These are phyloP conservation scores for Tauraco hartlaubi DNA, from an alignment of 2,797 vertebrate species.

Conservation along the genomic window DNA sequence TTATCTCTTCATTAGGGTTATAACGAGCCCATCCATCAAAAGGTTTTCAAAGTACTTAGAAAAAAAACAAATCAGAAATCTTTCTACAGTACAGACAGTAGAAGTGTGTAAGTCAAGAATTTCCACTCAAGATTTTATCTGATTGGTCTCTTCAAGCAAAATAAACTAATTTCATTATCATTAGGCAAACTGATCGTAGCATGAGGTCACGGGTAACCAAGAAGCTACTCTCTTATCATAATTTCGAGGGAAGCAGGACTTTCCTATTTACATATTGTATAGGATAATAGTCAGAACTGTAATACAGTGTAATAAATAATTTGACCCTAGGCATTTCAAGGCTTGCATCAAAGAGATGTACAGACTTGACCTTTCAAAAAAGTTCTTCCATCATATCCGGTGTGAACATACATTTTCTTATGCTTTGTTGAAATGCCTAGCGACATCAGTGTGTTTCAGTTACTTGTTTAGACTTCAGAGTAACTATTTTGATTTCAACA, in stretches of 20 bases:
- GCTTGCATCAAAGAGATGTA: not conserved
- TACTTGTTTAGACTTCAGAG: not conserved
- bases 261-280: constrained; percentile 29
- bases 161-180: not conserved
- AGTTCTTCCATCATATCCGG: not conserved
- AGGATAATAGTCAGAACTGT: not conserved
- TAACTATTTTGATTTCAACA: not conserved
- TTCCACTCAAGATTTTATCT: not conserved
- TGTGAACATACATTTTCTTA: not conserved
- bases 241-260: constrained; percentile 18
- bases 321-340: not conserved
- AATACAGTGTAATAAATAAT: not conserved
- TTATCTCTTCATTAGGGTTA: not conserved
- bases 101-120: not conserved
- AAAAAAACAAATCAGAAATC: not conserved
- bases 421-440: not conserved
- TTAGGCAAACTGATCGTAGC: not conserved
- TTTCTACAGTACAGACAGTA: not conserved
- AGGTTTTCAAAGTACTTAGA: not conserved
- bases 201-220: not conserved
- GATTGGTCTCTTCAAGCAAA: not conserved
- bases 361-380: not conserved
- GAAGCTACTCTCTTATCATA: not conserved
- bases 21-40: not conserved
- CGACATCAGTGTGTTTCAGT: not conserved